These are phyloP conservation scores for Eulemur rubriventer DNA, from an alignment of 2,797 vertebrate species.

Conservation along the genomic window DNA sequence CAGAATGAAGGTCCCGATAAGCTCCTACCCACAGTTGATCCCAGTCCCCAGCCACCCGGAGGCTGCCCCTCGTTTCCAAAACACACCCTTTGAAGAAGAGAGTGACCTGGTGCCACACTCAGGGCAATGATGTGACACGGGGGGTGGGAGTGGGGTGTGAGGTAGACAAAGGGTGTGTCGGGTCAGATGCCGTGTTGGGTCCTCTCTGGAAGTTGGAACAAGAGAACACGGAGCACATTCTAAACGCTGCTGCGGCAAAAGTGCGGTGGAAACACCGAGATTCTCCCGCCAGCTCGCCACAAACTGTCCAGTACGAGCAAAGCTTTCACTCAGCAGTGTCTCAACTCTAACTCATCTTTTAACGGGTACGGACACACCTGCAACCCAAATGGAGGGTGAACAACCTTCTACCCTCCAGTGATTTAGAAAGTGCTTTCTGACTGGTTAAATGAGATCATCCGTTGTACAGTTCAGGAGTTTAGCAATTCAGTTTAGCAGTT, in stretches of 20 bases:
- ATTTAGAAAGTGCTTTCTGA: not conserved
- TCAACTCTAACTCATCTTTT: not conserved
- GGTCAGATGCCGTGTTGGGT: rapidly evolving
- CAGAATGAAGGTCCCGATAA: not conserved
- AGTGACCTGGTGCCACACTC: not conserved
- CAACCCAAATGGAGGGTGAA: not conserved
- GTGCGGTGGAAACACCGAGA: not conserved
- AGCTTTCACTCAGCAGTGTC: not conserved
- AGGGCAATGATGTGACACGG: rapidly evolving
- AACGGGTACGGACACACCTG: not conserved
- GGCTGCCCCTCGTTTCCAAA: not conserved
- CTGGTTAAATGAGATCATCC: not conserved
- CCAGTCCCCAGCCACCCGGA: too few species aligned
- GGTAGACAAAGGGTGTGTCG: not conserved
- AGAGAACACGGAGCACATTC: not conserved
- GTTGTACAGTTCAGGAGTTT: not conserved
- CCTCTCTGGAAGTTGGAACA: not conserved
- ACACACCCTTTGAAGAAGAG: not conserved
- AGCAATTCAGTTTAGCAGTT: not conserved
- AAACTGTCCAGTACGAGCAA: not conserved
- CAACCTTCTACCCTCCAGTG: too few species aligned
- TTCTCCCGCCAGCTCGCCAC: not conserved
- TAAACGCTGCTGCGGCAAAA: not conserved
- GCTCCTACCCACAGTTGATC: not conserved
- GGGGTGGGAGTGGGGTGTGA: too few species aligned